phyloP scores from a whole-genome alignment of 1,140 invertebrate species.

The Cataglyphis hispanica region DNA sequence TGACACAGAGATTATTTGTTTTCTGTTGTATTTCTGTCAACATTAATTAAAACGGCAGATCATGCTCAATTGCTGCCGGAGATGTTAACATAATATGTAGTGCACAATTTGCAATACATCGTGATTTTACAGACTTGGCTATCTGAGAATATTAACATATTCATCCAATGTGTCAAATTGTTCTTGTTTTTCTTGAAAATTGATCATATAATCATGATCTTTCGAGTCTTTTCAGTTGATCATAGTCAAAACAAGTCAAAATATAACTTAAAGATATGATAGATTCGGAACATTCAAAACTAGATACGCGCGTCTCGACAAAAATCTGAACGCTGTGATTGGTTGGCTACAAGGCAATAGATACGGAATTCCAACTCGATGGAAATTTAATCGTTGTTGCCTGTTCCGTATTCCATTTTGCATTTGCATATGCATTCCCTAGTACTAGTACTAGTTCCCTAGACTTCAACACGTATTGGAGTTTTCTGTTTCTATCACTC shows the following conservation, averaged over 20 bases:
- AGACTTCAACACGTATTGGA: too few relatives aligned
- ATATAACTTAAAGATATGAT: background rate
- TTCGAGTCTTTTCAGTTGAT: background rate
- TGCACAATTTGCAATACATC: too few relatives aligned
- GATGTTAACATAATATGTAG: too few relatives aligned
- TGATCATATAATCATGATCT: background rate
- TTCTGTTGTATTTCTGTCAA: too few relatives aligned
- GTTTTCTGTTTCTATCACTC: too few relatives aligned
- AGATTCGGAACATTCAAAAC: background rate
- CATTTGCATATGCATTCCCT: too few relatives aligned
- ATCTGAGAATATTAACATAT: background rate
- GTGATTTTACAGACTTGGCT: too few relatives aligned
- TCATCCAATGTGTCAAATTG: background rate
- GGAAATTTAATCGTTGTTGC: slow-evolving; percentile 5
- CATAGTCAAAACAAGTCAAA: background rate
- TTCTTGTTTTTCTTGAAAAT: background rate
- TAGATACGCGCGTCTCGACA: background rate
- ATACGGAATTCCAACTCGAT: background rate
- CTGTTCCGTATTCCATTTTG: too few relatives aligned
- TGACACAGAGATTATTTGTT: too few relatives aligned
- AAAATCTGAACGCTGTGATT: background rate
- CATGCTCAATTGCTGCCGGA: too few relatives aligned
- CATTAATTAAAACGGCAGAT: too few relatives aligned
- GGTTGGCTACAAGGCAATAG: background rate
- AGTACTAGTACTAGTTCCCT: too few relatives aligned